Conservation (phyloP, 1,140 invertebrate species). For the Tetranychus urticae region DNA sequence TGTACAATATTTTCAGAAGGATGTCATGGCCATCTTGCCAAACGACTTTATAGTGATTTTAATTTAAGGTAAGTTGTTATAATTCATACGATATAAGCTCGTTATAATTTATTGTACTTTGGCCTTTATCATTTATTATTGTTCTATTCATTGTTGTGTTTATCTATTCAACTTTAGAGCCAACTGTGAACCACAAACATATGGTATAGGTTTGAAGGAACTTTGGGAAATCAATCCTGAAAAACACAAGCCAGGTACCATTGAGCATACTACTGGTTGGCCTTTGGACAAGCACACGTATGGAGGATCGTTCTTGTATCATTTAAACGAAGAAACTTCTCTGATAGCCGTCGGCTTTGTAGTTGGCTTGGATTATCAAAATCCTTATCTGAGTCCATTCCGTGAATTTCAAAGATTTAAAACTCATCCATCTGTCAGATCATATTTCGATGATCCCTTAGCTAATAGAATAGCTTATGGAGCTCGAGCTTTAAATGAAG, state of each 20-base stretch:
- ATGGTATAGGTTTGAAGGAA: slow-evolving; percentile 98
- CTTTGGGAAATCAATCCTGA: slow-evolving; percentile 83
- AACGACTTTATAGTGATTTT: slow-evolving; percentile 62
- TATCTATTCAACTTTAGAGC: slow-evolving; percentile 22
- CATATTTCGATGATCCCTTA: slow-evolving; percentile 42
- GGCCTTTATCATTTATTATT: not conserved
- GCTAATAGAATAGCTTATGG: slow-evolving; percentile 74
- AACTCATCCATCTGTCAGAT: slow-evolving; percentile 58
- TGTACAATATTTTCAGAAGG: slow-evolving; percentile 96
- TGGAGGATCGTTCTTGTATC: slow-evolving; percentile 91
- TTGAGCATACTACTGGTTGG: slow-evolving; percentile 96
- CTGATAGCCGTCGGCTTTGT: slow-evolving; percentile 84
- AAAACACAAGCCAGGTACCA: slow-evolving; percentile 64
- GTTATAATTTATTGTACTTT: not conserved
- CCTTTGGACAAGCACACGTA: slow-evolving; percentile 76
- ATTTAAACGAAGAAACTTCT: slow-evolving; percentile 64
- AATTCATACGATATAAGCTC: no score
- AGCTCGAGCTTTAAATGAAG: slow-evolving; percentile 84
- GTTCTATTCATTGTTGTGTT: not conserved
- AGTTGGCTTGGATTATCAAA: slow-evolving; percentile 78
- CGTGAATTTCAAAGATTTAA: slow-evolving; percentile 88
- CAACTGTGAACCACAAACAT: slow-evolving; percentile 68
- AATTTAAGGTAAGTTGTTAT: slow-evolving; percentile 31
- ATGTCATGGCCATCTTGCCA: slow-evolving; percentile 89
- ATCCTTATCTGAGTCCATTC: slow-evolving; percentile 88